These are phyloP conservation scores for Cantharis nigra DNA, from an alignment of 2,888 invertebrate genomes.

Conservation along the genomic window DNA sequence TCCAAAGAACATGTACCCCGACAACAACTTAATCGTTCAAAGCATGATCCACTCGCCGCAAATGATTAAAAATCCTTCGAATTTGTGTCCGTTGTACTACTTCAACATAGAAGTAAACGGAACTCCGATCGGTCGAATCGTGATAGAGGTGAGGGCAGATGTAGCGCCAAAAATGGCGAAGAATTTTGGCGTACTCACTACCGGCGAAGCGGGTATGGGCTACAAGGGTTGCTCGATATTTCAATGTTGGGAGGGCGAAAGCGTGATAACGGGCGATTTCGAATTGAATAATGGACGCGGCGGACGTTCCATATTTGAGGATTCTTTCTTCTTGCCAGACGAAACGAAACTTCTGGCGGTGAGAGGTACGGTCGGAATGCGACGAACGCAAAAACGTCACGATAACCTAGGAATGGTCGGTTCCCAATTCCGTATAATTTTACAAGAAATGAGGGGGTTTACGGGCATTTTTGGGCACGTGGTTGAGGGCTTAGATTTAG, in stretches of 20 bases:
- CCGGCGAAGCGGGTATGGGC: conserved; percentile 75
- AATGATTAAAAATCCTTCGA: conserved; percentile 61
- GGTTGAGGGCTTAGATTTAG: conserved; percentile 77
- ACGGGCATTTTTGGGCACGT: conserved; percentile 83
- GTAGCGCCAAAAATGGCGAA: conserved; percentile 82
- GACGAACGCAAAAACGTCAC: conserved; percentile 78
- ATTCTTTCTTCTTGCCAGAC: conserved; percentile 79
- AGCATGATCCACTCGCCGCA: conserved; percentile 60
- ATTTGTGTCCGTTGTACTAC: conserved; percentile 72
- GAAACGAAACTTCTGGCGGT: conserved; percentile 77
- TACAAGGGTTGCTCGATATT: conserved; percentile 81
- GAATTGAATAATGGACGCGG: conserved; percentile 82
- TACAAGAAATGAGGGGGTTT: conserved; percentile 82
- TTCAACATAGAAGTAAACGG: conserved; percentile 79
- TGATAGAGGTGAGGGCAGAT: conserved; percentile 78
- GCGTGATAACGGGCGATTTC: conserved; percentile 81
- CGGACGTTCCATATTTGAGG: conserved; percentile 76
- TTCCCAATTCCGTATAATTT: conserved; percentile 80
- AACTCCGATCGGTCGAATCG: conserved; percentile 69
- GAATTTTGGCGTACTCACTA: conserved; percentile 74
- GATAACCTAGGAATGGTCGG: conserved; percentile 83
- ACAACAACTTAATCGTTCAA: conserved; percentile 50
- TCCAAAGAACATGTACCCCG: conserved; percentile 52
- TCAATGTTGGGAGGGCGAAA: conserved; percentile 83
- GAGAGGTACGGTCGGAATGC: conserved; percentile 80